Conservation (phyloP, 2,888 invertebrate species). For the Aleiodes alternator region DNA sequence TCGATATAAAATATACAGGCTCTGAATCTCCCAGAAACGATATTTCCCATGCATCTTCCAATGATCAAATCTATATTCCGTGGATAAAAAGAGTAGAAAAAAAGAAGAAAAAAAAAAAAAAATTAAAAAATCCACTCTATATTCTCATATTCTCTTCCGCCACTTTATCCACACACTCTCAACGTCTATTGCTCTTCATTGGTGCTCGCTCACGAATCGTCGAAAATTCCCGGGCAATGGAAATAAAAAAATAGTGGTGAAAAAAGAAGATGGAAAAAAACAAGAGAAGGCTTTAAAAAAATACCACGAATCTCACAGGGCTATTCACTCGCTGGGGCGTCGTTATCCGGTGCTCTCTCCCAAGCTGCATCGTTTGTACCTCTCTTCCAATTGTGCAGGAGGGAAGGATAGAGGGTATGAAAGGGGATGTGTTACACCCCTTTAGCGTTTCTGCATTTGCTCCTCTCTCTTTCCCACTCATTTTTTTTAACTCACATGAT, state of each 20-base stretch:
- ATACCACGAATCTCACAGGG: constrained; percentile 48
- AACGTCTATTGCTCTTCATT: constrained; percentile 42
- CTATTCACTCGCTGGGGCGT: constrained; percentile 52
- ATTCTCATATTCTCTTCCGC: constrained; percentile 11
- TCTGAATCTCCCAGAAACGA: constrained; percentile 17
- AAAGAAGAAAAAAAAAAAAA: neutral
- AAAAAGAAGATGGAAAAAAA: neutral
- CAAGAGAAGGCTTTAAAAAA: constrained; percentile 22
- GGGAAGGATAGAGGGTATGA: neutral
- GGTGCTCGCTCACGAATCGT: constrained; percentile 37
- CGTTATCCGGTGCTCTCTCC: constrained; percentile 42
- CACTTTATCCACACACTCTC: constrained; percentile 19
- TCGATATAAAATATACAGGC: constrained; percentile 35
- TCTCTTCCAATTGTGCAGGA: constrained; percentile 5
- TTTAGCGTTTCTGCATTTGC: constrained; percentile 42
- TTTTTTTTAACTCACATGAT: constrained; percentile 17
- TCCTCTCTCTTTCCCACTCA: constrained; percentile 7
- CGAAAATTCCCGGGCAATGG: constrained; percentile 41
- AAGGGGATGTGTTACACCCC: constrained; percentile 40
- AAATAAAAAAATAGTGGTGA: constrained; percentile 12
- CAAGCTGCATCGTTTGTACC: constrained; percentile 27
- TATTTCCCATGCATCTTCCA: constrained; percentile 40
- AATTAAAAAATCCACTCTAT: constrained; percentile 3
- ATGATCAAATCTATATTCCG: neutral
- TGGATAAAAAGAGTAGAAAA: neutral